A percentile compares a stretch with the other conserved stretches of the same genome.
These are phyloP conservation scores for Pangasius larnaudii DNA, from an alignment of 2,797 vertebrate genomes.

Conservation along the genomic window DNA sequence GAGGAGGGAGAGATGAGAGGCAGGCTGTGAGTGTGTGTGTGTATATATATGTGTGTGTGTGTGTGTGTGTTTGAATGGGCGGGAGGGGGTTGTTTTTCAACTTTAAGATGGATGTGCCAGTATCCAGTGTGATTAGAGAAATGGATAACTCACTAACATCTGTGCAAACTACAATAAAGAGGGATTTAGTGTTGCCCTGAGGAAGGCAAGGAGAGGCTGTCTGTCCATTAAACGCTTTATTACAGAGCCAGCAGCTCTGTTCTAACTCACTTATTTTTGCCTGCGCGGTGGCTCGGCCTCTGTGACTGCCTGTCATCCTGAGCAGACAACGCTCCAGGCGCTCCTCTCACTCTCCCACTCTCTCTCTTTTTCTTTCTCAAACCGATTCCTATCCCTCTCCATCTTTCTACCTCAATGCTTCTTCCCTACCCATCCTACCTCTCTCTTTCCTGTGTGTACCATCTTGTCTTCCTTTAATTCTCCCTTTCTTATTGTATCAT, in stretches of 20 bases:
- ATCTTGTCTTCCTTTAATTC: slow-evolving; percentile 13
- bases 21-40: slow-evolving; percentile 50
- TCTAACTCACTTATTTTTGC: slow-evolving; percentile 97
- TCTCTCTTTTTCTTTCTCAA: slow-evolving; percentile 58
- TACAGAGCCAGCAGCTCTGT: slow-evolving; percentile 96
- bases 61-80: slow-evolving; percentile 48
- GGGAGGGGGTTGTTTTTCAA: slow-evolving; percentile 71
- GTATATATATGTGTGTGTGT: slow-evolving; percentile 46
- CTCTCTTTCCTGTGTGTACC: slow-evolving; percentile 42
- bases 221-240: slow-evolving; percentile 99
- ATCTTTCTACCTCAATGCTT: slow-evolving; percentile 42
- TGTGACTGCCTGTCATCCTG: slow-evolving; percentile 88
- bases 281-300: slow-evolving; percentile 82
- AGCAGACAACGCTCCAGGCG: slow-evolving; percentile 86
- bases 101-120: slow-evolving; percentile 88
- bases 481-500: slow-evolving; percentile 17
- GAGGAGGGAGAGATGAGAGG: slow-evolving; percentile 56
- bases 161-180: slow-evolving; percentile 98
- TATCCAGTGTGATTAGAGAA: slow-evolving; percentile 94
- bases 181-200: slow-evolving; percentile 97
- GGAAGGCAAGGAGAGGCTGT: slow-evolving; percentile 93
- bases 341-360: slow-evolving; percentile 61
- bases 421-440: background rate
- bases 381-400: slow-evolving; percentile 51
- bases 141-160: slow-evolving; percentile 99